These are phyloP conservation scores for Cliona cf. orientalis DNA, from an alignment of 37 sponge, comb jelly and placozoan species.

Conservation along the genomic window DNA sequence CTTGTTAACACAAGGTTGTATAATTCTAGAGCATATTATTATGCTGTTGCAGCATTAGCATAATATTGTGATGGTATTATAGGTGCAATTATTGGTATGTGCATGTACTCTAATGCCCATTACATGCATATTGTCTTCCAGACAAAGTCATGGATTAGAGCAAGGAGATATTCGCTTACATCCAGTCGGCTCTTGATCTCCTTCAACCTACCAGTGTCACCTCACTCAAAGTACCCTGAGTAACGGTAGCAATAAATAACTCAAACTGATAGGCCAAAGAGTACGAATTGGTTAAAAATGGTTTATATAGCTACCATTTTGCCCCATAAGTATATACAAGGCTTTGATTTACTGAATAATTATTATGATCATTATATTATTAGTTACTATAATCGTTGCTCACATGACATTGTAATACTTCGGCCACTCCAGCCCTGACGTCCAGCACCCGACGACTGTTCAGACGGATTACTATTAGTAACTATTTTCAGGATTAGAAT, in stretches of 20 bases:
- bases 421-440: constrained; percentile 77
- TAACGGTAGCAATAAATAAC: neutral
- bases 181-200: constrained; percentile 56
- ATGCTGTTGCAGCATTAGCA: no score
- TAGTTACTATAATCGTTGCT: neutral
- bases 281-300: neutral
- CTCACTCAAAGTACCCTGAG: neutral
- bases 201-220: constrained; percentile 63
- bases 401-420: constrained; percentile 59
- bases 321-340: neutral
- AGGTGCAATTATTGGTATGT: no score
- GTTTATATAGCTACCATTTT: neutral
- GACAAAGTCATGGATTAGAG: constrained; percentile 31
- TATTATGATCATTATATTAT: no score
- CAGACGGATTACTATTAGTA: no score
- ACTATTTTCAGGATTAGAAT: no score
- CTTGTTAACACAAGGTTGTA: no score
- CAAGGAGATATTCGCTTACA: neutral
- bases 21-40: no score
- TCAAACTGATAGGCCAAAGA: neutral
- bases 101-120: no score
- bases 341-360: neutral
- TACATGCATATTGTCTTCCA: no score
- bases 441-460: constrained; percentile 81
- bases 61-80: no score